These are phyloP conservation scores for Aplidium turbinatum DNA, from an alignment of 23 tunicate genomes.

Conservation along the genomic window DNA sequence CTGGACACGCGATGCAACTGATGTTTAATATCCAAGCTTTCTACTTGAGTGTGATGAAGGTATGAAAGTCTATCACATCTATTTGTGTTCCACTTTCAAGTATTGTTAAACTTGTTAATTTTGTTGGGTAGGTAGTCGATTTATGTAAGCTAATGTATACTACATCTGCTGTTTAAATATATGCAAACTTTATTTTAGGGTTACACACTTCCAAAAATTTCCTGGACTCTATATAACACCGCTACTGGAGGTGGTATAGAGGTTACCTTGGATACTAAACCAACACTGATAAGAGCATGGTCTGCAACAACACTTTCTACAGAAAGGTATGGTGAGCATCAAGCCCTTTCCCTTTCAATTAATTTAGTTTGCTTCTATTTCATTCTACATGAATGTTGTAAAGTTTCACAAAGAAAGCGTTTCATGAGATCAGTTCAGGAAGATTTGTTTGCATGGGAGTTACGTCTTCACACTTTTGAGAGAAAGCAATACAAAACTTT, in stretches of 20 bases:
- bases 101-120: neutral
- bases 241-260: constrained; percentile 90
- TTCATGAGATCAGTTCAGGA: too few relatives aligned
- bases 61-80: constrained; percentile 2
- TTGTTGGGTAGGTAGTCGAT: neutral
- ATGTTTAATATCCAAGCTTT: constrained; percentile 80
- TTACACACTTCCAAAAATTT: constrained; percentile 53
- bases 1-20: constrained; percentile 89
- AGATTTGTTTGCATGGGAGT: too few relatives aligned
- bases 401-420: too few relatives aligned
- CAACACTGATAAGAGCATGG: constrained; percentile 71
- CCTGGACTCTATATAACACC: constrained; percentile 73
- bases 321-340: constrained; percentile 6
- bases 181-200: constrained; percentile 43
- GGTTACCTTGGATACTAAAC: constrained; percentile 70
- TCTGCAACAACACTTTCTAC: constrained; percentile 43
- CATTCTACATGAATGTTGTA: too few relatives aligned
- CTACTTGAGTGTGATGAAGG: constrained; percentile 85
- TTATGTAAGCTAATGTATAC: neutral
- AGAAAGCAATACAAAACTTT: too few relatives aligned
- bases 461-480: too few relatives aligned
- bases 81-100: neutral
- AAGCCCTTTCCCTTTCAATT: too few relatives aligned
- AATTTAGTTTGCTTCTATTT: too few relatives aligned
- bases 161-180: too few relatives aligned